Base-by-base conservation (phyloP, 2,113 vertebrate genomes). In the Ploceus nigricollis region DNA sequence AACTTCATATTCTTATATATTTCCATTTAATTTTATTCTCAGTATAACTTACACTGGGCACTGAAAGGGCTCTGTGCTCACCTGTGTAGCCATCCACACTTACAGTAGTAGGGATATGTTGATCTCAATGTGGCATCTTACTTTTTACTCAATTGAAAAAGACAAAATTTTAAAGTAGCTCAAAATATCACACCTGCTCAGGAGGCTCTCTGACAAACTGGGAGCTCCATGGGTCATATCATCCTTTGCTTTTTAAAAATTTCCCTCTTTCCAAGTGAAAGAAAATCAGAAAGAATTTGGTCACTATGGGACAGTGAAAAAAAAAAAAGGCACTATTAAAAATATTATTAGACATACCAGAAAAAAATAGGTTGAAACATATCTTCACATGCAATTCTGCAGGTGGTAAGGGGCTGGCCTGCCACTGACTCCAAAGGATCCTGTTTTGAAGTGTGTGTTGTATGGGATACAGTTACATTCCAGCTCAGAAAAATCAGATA, bases 391-490 rank as follows among this genome's bases (percentile, higher is more conserved):
- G 14, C 25, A 33, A 35, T 50, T 91, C 54, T 3, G 1, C 21
- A 89, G 6, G 18, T 56, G 9, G 9, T 64, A 75, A 35, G 45
- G 13, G 18, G 5, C 12, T 86, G 39, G 17, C 22, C 23, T 85
- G 18, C 13, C 8, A 8, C 8, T 44, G 53, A 16, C n/a, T 84
- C 54, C 3, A 7, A 45, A 76, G 28, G 12, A 75, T 65, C 30
- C 25, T 53, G 21, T 30, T 75, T 23, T 13, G 28, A 64, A 71
- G 8, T 3, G 8, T 61, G 8, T 24, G 12, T 22, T 81, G 1
- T 53, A 37, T 6, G 1, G 35, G 30, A 20, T 31, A 64, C 14
- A 53, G 20, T 13, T 64, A 48, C 0, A 0, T 50, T 75, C 33
- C 37, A 70, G n/a, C 28, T 84, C 25, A 72, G 75, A 85, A 60